Conservation (phyloP, 2,888 invertebrate species). For the Drosophila silvestris region DNA sequence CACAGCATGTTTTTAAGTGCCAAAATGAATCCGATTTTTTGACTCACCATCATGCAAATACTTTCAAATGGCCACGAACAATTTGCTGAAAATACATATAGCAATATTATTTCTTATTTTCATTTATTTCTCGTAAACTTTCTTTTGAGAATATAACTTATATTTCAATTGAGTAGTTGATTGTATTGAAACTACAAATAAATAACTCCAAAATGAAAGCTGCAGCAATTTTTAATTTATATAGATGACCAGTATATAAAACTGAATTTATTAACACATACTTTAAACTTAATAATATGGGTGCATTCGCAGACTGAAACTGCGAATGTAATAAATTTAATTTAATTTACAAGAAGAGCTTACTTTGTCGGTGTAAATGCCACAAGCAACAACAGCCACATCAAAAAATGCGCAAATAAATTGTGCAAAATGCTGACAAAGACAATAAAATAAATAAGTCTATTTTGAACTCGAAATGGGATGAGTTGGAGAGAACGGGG, state of each 20-base stretch:
- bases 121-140: not conserved
- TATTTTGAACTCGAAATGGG: constrained; percentile 27
- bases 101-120: not conserved
- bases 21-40: constrained; percentile 10
- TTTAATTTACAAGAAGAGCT: constrained; percentile 71
- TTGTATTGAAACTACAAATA: not conserved
- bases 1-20: constrained; percentile 1
- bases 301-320: constrained; percentile 20
- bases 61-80: not conserved
- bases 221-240: not conserved
- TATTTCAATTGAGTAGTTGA: not conserved
- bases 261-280: constrained; percentile 62
- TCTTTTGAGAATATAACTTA: not conserved
- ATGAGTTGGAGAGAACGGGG: not conserved
- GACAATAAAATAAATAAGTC: constrained; percentile 66
- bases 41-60: constrained; percentile 4
- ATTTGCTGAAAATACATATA: not conserved
- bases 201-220: no score
- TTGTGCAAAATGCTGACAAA: constrained; percentile 60
- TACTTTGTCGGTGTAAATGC: constrained; percentile 55
- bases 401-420: constrained; percentile 44
- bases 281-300: constrained; percentile 20
- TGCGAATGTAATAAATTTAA: constrained; percentile 70
- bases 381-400: constrained; percentile 35
- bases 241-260: constrained; percentile 48